Evolutionary conservation across 2,888 invertebrate species (phyloP).

Genomic region (Odontocerum albicorne): DNA sequence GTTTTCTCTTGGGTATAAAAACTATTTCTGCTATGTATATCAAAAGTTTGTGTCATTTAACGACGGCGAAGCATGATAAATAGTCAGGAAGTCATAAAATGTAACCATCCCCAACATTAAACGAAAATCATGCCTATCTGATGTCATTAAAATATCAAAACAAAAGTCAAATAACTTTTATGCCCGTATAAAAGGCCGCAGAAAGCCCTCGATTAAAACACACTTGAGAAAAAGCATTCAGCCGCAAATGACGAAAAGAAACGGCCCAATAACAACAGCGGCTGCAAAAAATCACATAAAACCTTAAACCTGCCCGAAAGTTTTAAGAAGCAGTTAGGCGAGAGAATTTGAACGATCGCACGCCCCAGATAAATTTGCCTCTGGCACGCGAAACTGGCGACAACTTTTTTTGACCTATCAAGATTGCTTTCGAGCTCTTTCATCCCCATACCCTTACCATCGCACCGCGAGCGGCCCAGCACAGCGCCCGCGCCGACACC

Average conservation of each 20-base stretch:
- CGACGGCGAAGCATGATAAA: too few relatives aligned
- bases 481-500: too few relatives aligned
- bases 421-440: slow-evolving; percentile 20
- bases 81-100: slow-evolving; percentile 17
- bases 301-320: slow-evolving; percentile 25
- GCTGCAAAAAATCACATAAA: slow-evolving; percentile 24
- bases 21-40: too few relatives aligned
- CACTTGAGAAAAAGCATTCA: slow-evolving; percentile 18
- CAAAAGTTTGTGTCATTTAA: too few relatives aligned
- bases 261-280: slow-evolving; percentile 24
- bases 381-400: slow-evolving; percentile 27
- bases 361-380: slow-evolving; percentile 32
- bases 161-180: slow-evolving; percentile 22
- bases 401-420: slow-evolving; percentile 31
- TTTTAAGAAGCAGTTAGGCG: slow-evolving; percentile 28
- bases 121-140: slow-evolving; percentile 15
- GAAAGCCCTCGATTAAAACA: slow-evolving; percentile 24
- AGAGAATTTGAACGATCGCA: slow-evolving; percentile 21
- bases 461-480: too few relatives aligned
- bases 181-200: slow-evolving; percentile 22
- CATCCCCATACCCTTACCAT: not conserved
- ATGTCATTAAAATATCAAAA: slow-evolving; percentile 20
- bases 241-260: slow-evolving; percentile 12
- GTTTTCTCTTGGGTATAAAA: too few relatives aligned
- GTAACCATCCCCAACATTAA: slow-evolving; percentile 6